A percentile compares a stretch with the other conserved stretches of the same genome.
Conservation (phyloP, 2,888 invertebrate genomes). For the Volucella bombylans region DNA sequence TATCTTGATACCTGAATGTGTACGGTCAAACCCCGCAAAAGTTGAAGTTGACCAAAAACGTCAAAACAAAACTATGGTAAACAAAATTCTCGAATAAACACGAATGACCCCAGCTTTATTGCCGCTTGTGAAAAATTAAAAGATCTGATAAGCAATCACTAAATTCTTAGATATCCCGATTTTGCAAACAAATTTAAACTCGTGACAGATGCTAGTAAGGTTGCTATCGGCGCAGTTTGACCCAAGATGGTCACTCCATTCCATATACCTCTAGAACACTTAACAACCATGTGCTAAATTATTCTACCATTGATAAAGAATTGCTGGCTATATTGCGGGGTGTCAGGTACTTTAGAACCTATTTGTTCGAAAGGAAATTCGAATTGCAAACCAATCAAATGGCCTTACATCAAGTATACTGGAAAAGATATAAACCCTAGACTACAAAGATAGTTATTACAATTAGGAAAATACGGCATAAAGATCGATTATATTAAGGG, state of each 20-base stretch:
- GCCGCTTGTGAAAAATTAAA: conserved; percentile 10
- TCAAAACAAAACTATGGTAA: background rate
- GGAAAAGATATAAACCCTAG: conserved; percentile 1
- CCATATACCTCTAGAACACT: too few relatives aligned
- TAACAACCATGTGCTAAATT: too few relatives aligned
- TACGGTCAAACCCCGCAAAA: background rate
- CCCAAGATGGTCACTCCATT: background rate
- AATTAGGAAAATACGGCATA: background rate
- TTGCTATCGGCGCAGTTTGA: too few relatives aligned
- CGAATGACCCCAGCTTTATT: conserved; percentile 16
- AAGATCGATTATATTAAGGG: conserved; percentile 7
- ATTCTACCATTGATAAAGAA: too few relatives aligned
- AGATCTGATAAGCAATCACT: background rate
- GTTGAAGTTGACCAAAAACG: background rate
- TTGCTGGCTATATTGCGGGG: too few relatives aligned
- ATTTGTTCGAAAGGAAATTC: too few relatives aligned
- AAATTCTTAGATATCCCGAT: conserved; percentile 5
- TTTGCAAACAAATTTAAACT: conserved; percentile 1
- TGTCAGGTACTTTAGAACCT: too few relatives aligned
- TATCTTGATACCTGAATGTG: background rate
- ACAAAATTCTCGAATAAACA: conserved; percentile 8
- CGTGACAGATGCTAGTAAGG: background rate
- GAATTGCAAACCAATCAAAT: background rate
- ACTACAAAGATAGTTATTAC: too few relatives aligned
- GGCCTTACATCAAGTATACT: background rate